Conservation (phyloP, 2,888 invertebrate species). For the Rosalia funebris region DNA sequence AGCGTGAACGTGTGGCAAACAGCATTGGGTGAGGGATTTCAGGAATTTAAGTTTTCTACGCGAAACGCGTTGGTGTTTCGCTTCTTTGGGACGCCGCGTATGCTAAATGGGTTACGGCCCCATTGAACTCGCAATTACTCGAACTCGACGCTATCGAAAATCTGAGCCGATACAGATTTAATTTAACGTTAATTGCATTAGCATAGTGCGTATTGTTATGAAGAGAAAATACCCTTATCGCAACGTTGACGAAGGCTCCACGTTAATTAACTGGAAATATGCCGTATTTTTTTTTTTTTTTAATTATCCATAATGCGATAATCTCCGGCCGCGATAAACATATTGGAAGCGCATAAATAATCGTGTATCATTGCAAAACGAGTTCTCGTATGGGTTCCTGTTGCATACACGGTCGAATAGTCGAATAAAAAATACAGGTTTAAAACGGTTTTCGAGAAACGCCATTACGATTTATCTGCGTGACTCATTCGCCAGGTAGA, state of each 20-base stretch:
- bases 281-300: not conserved
- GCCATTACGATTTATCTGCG: not conserved
- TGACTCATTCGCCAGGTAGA: constrained; percentile 19
- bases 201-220: not conserved
- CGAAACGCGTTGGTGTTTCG: no score
- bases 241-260: constrained; percentile 9
- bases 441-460: constrained; percentile 19
- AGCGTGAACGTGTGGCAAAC: no score
- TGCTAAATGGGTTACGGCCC: not conserved
- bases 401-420: not conserved
- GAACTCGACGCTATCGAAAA: not conserved
- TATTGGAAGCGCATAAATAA: constrained; percentile 4
- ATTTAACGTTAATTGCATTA: constrained; percentile 4
- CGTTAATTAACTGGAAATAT: constrained; percentile 15
- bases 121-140: not conserved
- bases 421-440: constrained; percentile 20
- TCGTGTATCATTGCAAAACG: not conserved
- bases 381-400: constrained; percentile 6
- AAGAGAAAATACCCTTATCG: constrained; percentile 16
- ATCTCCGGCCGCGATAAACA: not conserved
- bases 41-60: no score
- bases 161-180: not conserved
- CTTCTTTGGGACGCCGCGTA: no score
- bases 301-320: constrained; percentile 4
- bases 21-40: no score